These are phyloP conservation scores for Macropodus opercularis DNA, from an alignment of 2,797 vertebrate species.

Conservation along the genomic window DNA sequence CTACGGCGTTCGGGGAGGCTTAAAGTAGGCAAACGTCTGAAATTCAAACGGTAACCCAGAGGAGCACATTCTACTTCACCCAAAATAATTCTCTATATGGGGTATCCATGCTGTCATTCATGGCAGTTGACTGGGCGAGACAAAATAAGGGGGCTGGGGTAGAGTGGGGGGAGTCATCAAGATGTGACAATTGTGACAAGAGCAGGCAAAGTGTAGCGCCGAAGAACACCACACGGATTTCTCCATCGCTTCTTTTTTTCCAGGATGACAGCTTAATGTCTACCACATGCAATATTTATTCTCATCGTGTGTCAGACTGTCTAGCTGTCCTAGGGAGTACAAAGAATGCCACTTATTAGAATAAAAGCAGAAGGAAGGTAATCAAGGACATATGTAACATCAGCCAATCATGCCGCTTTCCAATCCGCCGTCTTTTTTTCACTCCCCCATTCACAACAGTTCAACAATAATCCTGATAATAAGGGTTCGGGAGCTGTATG, in stretches of 20 bases:
- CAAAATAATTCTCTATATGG: constrained; percentile 80
- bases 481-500: constrained; percentile 92
- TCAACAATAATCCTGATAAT: constrained; percentile 97
- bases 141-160: constrained; percentile 71
- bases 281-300: constrained; percentile 99
- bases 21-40: constrained; percentile 45
- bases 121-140: constrained; percentile 76
- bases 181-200: constrained; percentile 99
- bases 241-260: constrained; percentile 87
- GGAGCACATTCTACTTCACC: constrained; percentile 72
- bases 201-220: constrained; percentile 93
- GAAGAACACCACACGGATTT: constrained; percentile 94
- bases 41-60: constrained; percentile 68
- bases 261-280: constrained; percentile 99
- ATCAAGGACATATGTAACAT: constrained; percentile 99
- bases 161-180: constrained; percentile 86
- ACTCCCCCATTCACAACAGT: constrained; percentile 90
- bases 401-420: constrained; percentile 93
- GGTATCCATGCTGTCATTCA: constrained; percentile 81
- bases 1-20: constrained; percentile 6
- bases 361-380: constrained; percentile 99
- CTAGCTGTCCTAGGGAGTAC: constrained; percentile 98
- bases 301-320: constrained; percentile 99
- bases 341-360: constrained; percentile 99
- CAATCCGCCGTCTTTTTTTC: constrained; percentile 81